These are phyloP conservation scores for Griposia aprilina DNA, from an alignment of 2,888 invertebrate genomes.

Conservation along the genomic window DNA sequence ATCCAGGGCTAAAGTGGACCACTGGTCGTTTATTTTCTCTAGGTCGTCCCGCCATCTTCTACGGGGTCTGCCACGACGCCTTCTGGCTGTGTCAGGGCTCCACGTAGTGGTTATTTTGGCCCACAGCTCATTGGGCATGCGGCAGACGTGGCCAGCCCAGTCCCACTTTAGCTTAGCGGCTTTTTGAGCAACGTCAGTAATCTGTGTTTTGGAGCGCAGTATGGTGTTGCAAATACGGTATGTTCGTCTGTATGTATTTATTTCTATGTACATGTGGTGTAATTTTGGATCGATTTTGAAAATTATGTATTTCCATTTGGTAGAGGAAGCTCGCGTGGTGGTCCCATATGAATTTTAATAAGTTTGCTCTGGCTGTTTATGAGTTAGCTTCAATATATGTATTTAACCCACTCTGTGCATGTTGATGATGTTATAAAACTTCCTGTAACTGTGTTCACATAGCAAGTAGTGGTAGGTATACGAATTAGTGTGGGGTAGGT, in stretches of 20 bases:
- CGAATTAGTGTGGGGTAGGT: neutral
- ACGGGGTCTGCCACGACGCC: too few species aligned
- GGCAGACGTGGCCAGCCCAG: too few species aligned
- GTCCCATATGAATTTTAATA: neutral
- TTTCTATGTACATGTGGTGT: neutral
- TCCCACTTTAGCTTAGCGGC: too few species aligned
- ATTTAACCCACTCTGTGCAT: neutral
- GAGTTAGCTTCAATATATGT: neutral
- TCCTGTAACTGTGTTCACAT: neutral
- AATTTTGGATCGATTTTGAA: neutral
- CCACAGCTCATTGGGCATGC: too few species aligned
- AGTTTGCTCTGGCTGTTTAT: neutral
- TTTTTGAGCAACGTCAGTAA: too few species aligned
- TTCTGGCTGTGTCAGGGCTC: too few species aligned
- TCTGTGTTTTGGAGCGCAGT: too few species aligned
- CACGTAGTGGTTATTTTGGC: too few species aligned
- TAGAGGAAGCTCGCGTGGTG: neutral
- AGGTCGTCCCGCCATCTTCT: too few species aligned
- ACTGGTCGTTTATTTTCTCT: too few species aligned
- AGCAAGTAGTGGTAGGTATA: neutral
- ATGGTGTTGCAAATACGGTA: too few species aligned
- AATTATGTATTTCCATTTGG: neutral
- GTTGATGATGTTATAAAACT: neutral
- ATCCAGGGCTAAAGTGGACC: too few species aligned
- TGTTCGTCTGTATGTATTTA: neutral